These are phyloP conservation scores for Tuberolachnus salignus DNA, from an alignment of 2,888 invertebrate species.

Conservation along the genomic window DNA sequence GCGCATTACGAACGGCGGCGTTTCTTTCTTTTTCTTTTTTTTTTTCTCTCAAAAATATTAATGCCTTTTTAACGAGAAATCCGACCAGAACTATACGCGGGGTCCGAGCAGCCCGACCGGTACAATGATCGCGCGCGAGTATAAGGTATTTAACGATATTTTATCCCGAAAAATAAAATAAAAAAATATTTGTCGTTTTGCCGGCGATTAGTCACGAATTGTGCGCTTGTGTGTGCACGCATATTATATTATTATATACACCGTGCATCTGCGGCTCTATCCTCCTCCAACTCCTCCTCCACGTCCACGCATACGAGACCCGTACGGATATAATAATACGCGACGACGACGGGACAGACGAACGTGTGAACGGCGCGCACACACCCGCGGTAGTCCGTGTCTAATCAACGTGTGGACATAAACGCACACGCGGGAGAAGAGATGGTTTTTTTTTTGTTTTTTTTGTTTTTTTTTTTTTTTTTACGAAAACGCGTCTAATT, in stretches of 20 bases:
- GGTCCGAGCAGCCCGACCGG: neutral
- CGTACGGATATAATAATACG: neutral
- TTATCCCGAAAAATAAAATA: slow-evolving; percentile 11
- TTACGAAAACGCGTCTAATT: slow-evolving; percentile 46
- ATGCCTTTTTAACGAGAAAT: slow-evolving; percentile 55
- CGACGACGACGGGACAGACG: no score
- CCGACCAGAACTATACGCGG: neutral
- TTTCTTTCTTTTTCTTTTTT: neutral
- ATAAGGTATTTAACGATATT: slow-evolving; percentile 41
- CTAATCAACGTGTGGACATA: slow-evolving; percentile 31
- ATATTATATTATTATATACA: no score
- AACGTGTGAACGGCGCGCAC: slow-evolving; percentile 38
- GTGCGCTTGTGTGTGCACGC: neutral
- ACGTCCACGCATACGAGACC: neutral
- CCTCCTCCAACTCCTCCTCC: neutral
- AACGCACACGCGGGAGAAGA: neutral
- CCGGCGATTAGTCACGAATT: slow-evolving; percentile 41
- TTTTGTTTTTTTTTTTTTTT: slow-evolving; percentile 35
- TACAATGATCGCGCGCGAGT: neutral
- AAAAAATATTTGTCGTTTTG: slow-evolving; percentile 33
- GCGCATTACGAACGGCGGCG: slow-evolving; percentile 5
- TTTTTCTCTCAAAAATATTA: slow-evolving; percentile 18
- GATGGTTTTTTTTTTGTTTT: slow-evolving; percentile 23
- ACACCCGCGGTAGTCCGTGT: slow-evolving; percentile 50
- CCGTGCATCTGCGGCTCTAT: neutral